A percentile compares a stretch with the other conserved stretches of the same genome.
phyloP scores from a whole-genome alignment of 2,797 vertebrate species.

The Hemitrygon akajei region DNA sequence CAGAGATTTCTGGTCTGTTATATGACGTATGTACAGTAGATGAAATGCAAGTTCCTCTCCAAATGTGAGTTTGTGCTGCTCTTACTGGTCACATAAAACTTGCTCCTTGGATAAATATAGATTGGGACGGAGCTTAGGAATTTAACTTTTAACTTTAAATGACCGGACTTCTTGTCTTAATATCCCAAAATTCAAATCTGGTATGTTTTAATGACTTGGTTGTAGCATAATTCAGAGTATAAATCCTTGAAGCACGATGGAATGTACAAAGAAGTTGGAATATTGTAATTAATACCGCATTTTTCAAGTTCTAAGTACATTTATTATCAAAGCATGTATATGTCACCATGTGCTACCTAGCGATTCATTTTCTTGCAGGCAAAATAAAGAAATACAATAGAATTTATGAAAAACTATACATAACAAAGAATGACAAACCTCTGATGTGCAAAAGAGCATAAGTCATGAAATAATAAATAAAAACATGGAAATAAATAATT shows the following conservation, averaged over 20 bases:
- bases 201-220: not conserved
- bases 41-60: slow-evolving; percentile 5
- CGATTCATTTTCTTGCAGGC: too few relatives aligned
- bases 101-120: too few relatives aligned
- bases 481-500: too few relatives aligned
- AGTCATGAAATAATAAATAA: too few relatives aligned
- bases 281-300: not conserved
- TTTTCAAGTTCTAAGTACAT: not conserved
- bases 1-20: not conserved
- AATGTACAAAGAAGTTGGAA: not conserved
- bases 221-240: not conserved
- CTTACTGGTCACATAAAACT: not conserved
- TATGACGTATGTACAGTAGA: not conserved
- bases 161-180: not conserved
- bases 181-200: not conserved
- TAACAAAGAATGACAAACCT: too few relatives aligned
- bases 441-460: too few relatives aligned
- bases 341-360: too few relatives aligned
- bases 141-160: not conserved
- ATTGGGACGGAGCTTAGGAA: not conserved
- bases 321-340: too few relatives aligned
- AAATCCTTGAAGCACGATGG: not conserved
- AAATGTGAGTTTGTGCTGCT: not conserved
- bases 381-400: too few relatives aligned
- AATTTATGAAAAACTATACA: too few relatives aligned